These are phyloP conservation scores for Coecobrya sp. DNA, from an alignment of 2,888 invertebrate genomes.

Conservation along the genomic window DNA sequence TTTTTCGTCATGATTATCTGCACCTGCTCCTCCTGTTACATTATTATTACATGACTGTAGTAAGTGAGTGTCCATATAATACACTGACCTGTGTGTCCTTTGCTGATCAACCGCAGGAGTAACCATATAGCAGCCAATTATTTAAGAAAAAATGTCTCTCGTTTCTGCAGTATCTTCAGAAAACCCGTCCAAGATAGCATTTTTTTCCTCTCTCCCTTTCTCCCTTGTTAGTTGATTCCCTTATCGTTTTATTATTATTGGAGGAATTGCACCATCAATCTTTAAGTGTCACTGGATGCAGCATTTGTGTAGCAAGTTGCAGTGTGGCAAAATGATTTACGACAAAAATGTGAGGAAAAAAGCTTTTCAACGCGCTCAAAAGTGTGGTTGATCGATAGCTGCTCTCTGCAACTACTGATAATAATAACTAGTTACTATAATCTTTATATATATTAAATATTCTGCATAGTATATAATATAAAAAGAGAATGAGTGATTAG, in stretches of 20 bases:
- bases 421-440: conserved; percentile 64
- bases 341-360: conserved; percentile 54
- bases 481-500: conserved; percentile 32
- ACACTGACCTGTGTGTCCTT: conserved; percentile 65
- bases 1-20: conserved; percentile 34
- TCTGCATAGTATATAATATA: not conserved
- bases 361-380: conserved; percentile 59
- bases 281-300: conserved; percentile 68
- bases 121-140: not conserved
- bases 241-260: conserved; percentile 39
- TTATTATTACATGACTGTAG: conserved; percentile 30
- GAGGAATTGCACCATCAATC: conserved; percentile 70
- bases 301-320: not conserved
- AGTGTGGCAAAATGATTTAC: conserved; percentile 58
- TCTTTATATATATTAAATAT: conserved; percentile 33
- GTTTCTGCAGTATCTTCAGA: not conserved
- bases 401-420: conserved; percentile 33
- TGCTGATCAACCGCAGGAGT: conserved; percentile 43
- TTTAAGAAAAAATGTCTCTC: conserved; percentile 12
- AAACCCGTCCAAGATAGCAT: conserved; percentile 66
- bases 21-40: conserved; percentile 38
- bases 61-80: conserved; percentile 26
- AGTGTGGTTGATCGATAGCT: conserved; percentile 49
- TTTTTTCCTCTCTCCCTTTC: conserved; percentile 12
- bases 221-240: not conserved